phyloP scores from a whole-genome alignment of 2,113 vertebrate species.

The Scolopax mira region DNA sequence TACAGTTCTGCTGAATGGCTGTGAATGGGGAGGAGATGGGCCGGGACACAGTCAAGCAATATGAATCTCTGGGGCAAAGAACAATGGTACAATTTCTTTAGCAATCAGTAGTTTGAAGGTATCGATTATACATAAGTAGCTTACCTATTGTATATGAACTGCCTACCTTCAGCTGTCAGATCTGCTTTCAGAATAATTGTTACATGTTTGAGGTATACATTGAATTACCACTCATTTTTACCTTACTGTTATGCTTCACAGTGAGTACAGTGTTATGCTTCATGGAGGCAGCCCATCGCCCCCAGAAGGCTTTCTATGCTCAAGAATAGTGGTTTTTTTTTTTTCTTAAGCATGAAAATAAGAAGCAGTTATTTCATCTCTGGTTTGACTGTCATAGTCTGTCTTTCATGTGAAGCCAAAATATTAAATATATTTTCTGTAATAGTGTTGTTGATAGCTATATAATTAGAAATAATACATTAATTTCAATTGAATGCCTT shows the following conservation, averaged over 20 bases:
- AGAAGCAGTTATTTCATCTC: not conserved
- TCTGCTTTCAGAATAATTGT: not conserved
- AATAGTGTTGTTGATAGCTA: not conserved
- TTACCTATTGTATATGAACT: not conserved
- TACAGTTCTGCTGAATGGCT: not conserved
- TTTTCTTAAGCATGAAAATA: not conserved
- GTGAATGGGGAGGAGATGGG: not conserved
- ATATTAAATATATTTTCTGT: not conserved
- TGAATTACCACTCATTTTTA: not conserved
- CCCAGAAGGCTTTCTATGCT: not conserved
- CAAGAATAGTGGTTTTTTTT: not conserved
- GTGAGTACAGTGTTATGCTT: not conserved
- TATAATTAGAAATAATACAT: not conserved
- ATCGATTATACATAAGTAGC: not conserved
- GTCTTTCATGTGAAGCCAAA: not conserved
- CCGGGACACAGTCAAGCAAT: not conserved
- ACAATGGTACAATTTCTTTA: not conserved
- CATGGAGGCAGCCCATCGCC: not conserved
- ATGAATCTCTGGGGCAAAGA: not conserved
- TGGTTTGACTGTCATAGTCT: not conserved
- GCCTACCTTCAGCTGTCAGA: not conserved
- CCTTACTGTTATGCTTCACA: not conserved
- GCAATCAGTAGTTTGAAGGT: not conserved
- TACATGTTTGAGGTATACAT: not conserved
- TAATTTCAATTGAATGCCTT: not conserved